A percentile compares a stretch with the other conserved stretches of the same genome.
phyloP scores from a whole-genome alignment of 37 sponge, comb jelly and placozoan genomes.

The Aplysina aerophoba region DNA sequence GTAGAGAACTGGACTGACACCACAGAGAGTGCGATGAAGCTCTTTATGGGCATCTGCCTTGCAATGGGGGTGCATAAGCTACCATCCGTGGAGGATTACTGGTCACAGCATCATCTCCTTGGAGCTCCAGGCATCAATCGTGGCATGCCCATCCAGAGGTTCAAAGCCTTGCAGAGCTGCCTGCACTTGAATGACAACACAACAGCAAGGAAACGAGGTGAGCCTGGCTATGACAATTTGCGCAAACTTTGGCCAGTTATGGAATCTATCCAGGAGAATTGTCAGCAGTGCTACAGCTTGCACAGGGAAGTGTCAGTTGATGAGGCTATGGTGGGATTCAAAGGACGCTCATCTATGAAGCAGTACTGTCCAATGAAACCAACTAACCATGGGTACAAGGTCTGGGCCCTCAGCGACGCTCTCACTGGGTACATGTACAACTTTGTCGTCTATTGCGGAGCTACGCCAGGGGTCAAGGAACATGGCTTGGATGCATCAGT shows the following conservation, averaged over 20 bases:
- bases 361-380: not conserved
- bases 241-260: not conserved
- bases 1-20: not conserved
- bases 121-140: not conserved
- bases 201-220: not conserved
- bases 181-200: not conserved
- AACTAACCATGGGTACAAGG: not conserved
- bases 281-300: not conserved
- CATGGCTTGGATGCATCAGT: constrained; percentile 26
- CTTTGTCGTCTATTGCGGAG: not conserved
- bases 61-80: constrained; percentile 10
- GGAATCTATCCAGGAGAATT: not conserved
- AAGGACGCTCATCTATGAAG: not conserved
- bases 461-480: not conserved
- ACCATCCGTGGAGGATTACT: not conserved
- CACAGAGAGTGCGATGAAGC: not conserved
- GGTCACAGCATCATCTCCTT: not conserved
- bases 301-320: not conserved
- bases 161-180: not conserved
- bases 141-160: not conserved
- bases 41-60: not conserved
- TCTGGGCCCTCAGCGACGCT: not conserved
- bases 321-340: constrained; percentile 11
- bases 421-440: constrained; percentile 1
- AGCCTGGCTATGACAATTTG: not conserved